Percentiles rank a stretch among this genome's conserved stretches.
Evolutionary conservation across 2,888 invertebrate species (phyloP).

Genomic region (Microctonus brassicae): DNA sequence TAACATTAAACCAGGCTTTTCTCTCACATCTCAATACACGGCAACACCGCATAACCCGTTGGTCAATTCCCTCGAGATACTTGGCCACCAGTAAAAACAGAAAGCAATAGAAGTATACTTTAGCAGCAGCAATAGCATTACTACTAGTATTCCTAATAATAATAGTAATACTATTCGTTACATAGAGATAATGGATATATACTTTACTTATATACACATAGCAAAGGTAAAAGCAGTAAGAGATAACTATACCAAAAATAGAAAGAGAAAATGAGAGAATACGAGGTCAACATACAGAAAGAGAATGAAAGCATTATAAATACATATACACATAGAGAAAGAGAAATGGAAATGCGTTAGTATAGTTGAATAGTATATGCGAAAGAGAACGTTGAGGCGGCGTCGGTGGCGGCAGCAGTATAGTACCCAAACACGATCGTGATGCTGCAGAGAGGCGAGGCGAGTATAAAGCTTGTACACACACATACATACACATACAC

Average conservation of each 20-base stretch:
- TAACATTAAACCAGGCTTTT: conserved; percentile 69
- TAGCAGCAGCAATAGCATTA: too few relatives aligned
- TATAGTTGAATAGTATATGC: conserved; percentile 3
- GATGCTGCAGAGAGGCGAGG: conserved; percentile 32
- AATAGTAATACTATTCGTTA: background rate
- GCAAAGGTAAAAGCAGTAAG: conserved; percentile 31
- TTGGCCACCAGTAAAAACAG: too few relatives aligned
- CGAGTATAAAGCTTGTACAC: conserved; percentile 34
- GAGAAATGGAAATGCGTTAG: conserved; percentile 43
- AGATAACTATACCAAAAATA: conserved; percentile 6
- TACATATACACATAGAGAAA: too few relatives aligned
- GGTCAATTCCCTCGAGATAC: conserved; percentile 42
- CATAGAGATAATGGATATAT: background rate
- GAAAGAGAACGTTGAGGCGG: background rate
- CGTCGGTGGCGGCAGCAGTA: conserved; percentile 15
- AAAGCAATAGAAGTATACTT: too few relatives aligned
- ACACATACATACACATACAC: too few relatives aligned
- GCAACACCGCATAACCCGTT: conserved; percentile 47
- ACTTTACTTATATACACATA: background rate
- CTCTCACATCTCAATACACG: conserved; percentile 52
- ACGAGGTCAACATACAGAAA: too few relatives aligned
- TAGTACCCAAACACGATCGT: background rate
- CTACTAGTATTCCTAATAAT: too few relatives aligned
- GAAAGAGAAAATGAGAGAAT: conserved; percentile 36
- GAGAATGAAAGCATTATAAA: too few relatives aligned